Evolutionary conservation across 2,797 vertebrate genomes (phyloP), one percentile per base, ranked within the genome.

Genomic region (Nyctalus aviator): DNA sequence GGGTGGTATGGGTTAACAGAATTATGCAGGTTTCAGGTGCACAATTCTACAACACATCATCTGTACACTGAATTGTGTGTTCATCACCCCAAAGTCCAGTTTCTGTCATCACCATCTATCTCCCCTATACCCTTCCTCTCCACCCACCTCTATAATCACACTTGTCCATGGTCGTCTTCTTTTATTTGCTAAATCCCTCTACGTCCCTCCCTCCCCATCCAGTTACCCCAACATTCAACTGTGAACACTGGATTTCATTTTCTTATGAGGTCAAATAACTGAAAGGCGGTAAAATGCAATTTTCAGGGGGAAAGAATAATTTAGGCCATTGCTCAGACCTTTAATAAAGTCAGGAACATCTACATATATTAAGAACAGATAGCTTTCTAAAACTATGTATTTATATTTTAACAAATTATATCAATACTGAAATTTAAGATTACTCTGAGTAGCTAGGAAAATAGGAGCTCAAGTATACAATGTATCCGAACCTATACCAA

Each of bases 341-440:
- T 72, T 81, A 81, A 53, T 32, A 89, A 78, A 84, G 35, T 53
- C 8, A 90, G 68, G 25, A 68, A 86, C 11, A 84, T n/a, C 25
- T 6, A 14, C 11, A 69, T 3, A 88, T 32, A 66, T 66, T 44
- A 95, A 79, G 44, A 84, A 37, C 15, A 48, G 72, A n/a, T 0
- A 86, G 66, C 66, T 87, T 79, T 81, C 82, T 87, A 89, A 92
- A 84, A 59, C 1, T 18, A 88, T 27, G 12, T 8, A 76, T 17
- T 84, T 75, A 64, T 78, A 78, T 84, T 87, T 68, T 75, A 69
- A 90, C 11, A 53, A 79, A 91, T 66, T 78, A 84, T 50, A 86
- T 27, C 66, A 37, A 86, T 79, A 27, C 20, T 76, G 20, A 8
- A 57, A 82, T 53, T 77, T 35, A 82, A 81, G 46, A 72, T 90